Evolutionary conservation across 2,888 invertebrate genomes (phyloP), one percentile per base, ranked within the genome.

Genomic region (Drosophila quinaria): DNA sequence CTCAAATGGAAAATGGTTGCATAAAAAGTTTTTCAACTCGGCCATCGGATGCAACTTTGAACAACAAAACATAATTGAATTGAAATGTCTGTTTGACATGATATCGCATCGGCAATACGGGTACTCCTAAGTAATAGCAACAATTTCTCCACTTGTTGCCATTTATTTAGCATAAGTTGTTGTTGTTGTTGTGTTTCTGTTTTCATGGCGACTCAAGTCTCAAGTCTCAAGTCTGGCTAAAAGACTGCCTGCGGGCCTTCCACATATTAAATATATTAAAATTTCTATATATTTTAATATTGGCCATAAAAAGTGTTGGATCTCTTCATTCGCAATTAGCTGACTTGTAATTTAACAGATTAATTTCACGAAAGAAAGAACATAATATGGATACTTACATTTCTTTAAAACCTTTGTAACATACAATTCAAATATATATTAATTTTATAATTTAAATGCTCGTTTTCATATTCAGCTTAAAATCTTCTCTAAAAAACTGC

Each of bases 51-150:
- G 72, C 66, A 67, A 73, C 50, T 69, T 76, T 63, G 76, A 70
- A 74, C 70, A 83, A 71, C 76, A 75, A 68, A 87, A 81, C 78
- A 82, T 90, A 90, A 90, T 90, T 90, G 90, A 87, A 89, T 87
- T 89, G 83, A 85, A 87, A 89, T 89, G 87, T 74, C 70, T 78
- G 78, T 82, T 83, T 89, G 89, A 80, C 89, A 87, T 89, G 87
- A 87, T 62, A 86, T 78, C 76, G 65, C 60, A 64, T 46, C 52
- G 37, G 39, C 29, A 60, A 76, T 46, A 58, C 55, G 33, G 35
- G 33, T 56, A 35, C 59, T 63, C 63, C 62, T 51, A 71, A 15
- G 64, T 54, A 71, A 9, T 9, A 39, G 13, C 44, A 44, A 22
- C 44, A 3, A 47, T 60, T 60, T 54, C 46, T 49, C 31, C 63